phyloP scores from a whole-genome alignment of 2,888 invertebrate genomes.

The Hirudinaria manillensis region DNA sequence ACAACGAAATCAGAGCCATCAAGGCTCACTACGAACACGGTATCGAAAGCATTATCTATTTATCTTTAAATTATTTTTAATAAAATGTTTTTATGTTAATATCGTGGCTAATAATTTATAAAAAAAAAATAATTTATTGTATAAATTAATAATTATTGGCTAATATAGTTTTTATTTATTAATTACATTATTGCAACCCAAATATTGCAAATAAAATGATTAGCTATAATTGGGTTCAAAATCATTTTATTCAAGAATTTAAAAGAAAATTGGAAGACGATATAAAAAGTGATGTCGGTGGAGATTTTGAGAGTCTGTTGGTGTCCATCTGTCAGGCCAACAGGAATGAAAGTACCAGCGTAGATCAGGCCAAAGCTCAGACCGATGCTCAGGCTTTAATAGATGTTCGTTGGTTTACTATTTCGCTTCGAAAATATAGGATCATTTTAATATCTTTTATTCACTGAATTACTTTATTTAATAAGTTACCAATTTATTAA shows the following conservation, averaged over 20 bases:
- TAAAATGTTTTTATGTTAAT: no score
- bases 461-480: no score
- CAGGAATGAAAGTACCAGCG: conserved; percentile 29
- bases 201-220: no score
- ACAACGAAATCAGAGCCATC: conserved; percentile 63
- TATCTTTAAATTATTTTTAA: no score
- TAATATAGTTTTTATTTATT: not conserved
- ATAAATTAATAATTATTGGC: not conserved
- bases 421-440: no score
- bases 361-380: conserved; percentile 41
- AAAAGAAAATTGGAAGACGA: conserved; percentile 48
- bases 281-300: conserved; percentile 50
- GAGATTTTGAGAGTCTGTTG: conserved; percentile 50
- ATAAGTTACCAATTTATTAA: no score
- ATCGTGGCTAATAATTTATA: no score
- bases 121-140: no score
- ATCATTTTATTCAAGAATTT: conserved; percentile 48
- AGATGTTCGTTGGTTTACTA: not conserved
- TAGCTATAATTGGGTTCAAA: no score
- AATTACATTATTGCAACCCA: no score
- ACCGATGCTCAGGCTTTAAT: conserved; percentile 42
- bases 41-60: conserved; percentile 4
- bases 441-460: no score
- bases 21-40: conserved; percentile 48
- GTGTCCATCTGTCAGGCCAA: conserved; percentile 41